phyloP scores from a whole-genome alignment of 2,888 invertebrate genomes.

The Acleris holmiana region DNA sequence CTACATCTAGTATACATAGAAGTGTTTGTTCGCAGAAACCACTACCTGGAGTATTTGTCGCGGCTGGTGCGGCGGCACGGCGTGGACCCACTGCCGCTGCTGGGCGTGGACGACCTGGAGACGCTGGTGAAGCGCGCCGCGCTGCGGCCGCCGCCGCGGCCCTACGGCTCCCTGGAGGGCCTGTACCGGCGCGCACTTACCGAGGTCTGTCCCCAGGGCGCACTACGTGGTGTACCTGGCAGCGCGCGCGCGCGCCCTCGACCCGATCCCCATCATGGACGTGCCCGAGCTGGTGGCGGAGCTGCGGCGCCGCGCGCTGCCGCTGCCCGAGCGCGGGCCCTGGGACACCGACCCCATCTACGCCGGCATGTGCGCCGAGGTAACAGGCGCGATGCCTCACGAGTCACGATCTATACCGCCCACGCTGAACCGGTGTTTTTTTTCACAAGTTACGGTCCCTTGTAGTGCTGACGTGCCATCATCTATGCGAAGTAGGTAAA shows the following conservation, averaged over 20 bases:
- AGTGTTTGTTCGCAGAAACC: conserved; percentile 86
- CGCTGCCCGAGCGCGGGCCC: conserved; percentile 91
- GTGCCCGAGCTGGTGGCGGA: conserved; percentile 94
- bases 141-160: conserved; percentile 89
- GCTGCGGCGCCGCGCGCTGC: conserved; percentile 92
- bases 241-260: conserved; percentile 92
- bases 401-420: too few species aligned
- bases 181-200: conserved; percentile 86
- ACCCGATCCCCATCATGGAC: conserved; percentile 95
- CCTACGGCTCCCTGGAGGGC: conserved; percentile 89
- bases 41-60: conserved; percentile 96
- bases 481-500: too few species aligned
- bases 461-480: too few species aligned
- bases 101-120: conserved; percentile 92
- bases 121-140: conserved; percentile 90
- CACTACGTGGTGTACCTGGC: conserved; percentile 99
- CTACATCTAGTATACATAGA: conserved; percentile 4
- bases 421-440: too few species aligned
- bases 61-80: conserved; percentile 88
- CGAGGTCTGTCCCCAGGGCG: conserved; percentile 89
- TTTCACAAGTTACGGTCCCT: too few species aligned
- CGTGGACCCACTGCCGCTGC: conserved; percentile 91
- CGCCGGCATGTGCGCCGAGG: conserved; percentile 93
- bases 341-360: conserved; percentile 94
- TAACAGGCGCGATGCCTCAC: conserved; percentile 64